Evolutionary conservation across 2,113 vertebrate genomes (phyloP).

Genomic region (Myrmecophaga tridactyla): DNA sequence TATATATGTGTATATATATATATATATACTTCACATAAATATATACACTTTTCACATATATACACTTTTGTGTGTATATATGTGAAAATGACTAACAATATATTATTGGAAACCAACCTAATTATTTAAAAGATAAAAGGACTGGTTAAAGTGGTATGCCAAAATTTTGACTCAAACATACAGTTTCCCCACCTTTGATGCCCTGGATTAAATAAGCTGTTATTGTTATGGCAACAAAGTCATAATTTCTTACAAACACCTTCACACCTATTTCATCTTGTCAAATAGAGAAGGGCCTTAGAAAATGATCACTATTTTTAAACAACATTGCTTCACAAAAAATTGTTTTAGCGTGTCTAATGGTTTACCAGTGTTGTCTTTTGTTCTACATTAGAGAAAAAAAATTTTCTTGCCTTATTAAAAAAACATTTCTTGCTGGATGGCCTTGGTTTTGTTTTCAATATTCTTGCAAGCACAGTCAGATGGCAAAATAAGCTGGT

Average conservation of each 20-base stretch:
- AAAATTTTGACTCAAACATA: neutral
- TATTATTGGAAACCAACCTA: constrained; percentile 24
- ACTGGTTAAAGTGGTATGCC: neutral
- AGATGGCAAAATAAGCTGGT: constrained; percentile 9
- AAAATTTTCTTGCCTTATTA: neutral
- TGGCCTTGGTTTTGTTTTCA: constrained; percentile 26
- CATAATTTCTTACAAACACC: neutral
- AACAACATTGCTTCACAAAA: neutral
- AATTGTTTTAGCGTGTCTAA: neutral
- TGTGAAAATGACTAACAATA: constrained; percentile 23
- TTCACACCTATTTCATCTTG: constrained; percentile 20
- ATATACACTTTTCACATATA: no score
- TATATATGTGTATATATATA: neutral
- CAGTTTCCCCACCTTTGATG: neutral
- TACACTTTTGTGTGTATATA: neutral
- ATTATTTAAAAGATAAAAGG: constrained; percentile 27
- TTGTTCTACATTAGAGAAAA: constrained; percentile 23
- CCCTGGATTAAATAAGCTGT: constrained; percentile 17
- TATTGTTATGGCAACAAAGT: constrained; percentile 20
- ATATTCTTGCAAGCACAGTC: neutral
- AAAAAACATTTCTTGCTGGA: constrained; percentile 8
- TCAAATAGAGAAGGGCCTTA: neutral
- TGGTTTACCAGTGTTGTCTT: constrained; percentile 36
- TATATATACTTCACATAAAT: no score
- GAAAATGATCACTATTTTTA: neutral